phyloP scores from a whole-genome alignment of 35 echinoderm and acorn worm genomes.

The Anneissia japonica region DNA sequence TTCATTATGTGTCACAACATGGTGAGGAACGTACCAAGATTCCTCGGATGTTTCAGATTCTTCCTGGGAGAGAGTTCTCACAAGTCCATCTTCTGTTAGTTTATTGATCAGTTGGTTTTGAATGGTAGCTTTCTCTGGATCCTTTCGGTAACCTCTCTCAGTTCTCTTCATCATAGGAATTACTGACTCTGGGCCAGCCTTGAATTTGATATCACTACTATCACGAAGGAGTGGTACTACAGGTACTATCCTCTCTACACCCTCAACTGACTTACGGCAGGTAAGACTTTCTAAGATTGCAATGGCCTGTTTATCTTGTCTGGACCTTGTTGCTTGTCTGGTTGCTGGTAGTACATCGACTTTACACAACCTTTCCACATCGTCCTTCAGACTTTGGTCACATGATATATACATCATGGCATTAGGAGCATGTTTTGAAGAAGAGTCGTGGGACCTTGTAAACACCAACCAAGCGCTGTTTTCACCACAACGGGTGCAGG shows the following conservation, averaged over 20 bases:
- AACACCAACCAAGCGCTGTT: too few species aligned
- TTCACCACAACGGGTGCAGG: too few species aligned
- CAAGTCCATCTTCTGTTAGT: background rate
- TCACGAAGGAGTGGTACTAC: constrained; percentile 1
- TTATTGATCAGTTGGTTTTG: background rate
- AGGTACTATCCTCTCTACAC: background rate
- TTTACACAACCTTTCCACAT: too few species aligned
- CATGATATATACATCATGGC: too few species aligned
- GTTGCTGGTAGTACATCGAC: background rate
- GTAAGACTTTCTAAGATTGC: background rate
- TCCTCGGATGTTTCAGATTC: constrained; percentile 10
- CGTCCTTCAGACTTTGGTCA: too few species aligned
- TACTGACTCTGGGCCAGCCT: background rate
- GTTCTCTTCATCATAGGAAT: constrained; percentile 9
- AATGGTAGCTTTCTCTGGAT: background rate
- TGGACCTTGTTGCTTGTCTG: background rate
- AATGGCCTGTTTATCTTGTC: background rate
- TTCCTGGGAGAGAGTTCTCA: background rate
- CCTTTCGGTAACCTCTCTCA: background rate
- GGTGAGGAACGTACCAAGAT: constrained; percentile 11
- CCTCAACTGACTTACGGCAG: background rate
- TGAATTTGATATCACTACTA: background rate
- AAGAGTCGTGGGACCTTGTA: too few species aligned
- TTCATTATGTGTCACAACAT: constrained; percentile 8
- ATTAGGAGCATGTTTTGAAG: too few species aligned